Conservation (phyloP, 2,888 invertebrate species). For the Epistrophe eligans region DNA sequence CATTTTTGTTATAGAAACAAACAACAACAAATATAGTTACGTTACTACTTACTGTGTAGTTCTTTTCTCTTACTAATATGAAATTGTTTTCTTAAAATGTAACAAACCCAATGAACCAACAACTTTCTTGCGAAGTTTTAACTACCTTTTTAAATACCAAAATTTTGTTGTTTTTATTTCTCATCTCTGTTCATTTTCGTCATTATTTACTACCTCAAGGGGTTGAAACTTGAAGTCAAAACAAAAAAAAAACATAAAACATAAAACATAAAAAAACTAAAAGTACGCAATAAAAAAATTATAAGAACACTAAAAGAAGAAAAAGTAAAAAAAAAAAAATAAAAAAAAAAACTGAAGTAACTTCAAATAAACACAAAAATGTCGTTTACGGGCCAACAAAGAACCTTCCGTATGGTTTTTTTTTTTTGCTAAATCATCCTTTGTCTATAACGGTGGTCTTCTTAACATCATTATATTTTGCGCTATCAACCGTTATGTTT, state of each 20-base stretch:
- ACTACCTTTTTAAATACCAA: slow-evolving; percentile 4
- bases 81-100: slow-evolving; percentile 11
- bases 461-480: slow-evolving; percentile 63
- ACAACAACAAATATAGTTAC: too few species aligned
- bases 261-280: neutral
- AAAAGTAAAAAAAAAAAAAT: neutral
- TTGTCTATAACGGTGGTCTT: slow-evolving; percentile 40
- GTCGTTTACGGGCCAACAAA: slow-evolving; percentile 57
- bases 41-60: neutral
- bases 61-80: neutral
- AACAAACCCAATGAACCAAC: slow-evolving; percentile 17
- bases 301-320: slow-evolving; percentile 12
- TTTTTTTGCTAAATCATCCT: slow-evolving; percentile 12
- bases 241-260: neutral
- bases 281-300: slow-evolving; percentile 38
- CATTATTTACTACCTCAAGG: slow-evolving; percentile 18
- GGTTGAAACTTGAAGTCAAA: neutral
- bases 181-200: neutral
- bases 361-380: slow-evolving; percentile 51
- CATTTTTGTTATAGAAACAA: too few species aligned
- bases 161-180: neutral
- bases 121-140: slow-evolving; percentile 19
- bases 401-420: slow-evolving; percentile 40
- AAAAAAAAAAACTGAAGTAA: neutral
- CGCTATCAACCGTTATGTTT: slow-evolving; percentile 50